phyloP scores from a whole-genome alignment of 2,797 vertebrate species.

The Mastacembelus armatus region DNA sequence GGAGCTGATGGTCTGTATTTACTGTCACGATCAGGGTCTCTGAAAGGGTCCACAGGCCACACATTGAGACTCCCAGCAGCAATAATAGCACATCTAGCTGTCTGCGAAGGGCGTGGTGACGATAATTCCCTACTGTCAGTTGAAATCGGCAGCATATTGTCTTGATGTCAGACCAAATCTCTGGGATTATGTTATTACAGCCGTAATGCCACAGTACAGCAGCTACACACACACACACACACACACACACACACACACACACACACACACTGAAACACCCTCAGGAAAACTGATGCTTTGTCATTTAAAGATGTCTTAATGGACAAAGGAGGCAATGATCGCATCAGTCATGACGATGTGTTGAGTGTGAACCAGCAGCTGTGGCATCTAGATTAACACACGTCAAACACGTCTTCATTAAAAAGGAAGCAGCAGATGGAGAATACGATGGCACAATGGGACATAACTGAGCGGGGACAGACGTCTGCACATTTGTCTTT shows the following conservation, averaged over 20 bases:
- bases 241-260: conserved; percentile 17
- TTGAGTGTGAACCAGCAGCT: not conserved
- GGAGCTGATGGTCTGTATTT: too few species aligned
- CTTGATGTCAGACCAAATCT: conserved; percentile 69
- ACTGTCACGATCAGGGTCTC: not conserved
- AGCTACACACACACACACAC: conserved; percentile 4
- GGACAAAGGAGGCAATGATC: not conserved
- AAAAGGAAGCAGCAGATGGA: conserved; percentile 27
- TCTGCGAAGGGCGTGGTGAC: conserved; percentile 31
- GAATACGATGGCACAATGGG: not conserved
- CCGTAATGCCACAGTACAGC: conserved; percentile 55
- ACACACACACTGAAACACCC: not conserved
- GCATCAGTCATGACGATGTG: not conserved
- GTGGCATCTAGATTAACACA: not conserved
- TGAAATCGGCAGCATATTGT: conserved; percentile 73
- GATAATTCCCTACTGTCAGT: conserved; percentile 68
- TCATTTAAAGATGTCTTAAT: conserved; percentile 12
- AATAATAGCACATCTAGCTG: conserved; percentile 22
- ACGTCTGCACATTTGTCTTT: not conserved
- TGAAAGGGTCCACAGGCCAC: not conserved
- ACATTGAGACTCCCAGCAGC: conserved; percentile 1
- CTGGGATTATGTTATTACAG: conserved; percentile 78
- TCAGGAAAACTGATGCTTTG: not conserved
- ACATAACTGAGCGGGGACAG: not conserved
- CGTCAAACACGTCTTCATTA: not conserved